A percentile compares a stretch with the other conserved stretches of the same genome.
phyloP scores from a whole-genome alignment of 2,113 vertebrate species.

The Epinephelus cyanopodus region DNA sequence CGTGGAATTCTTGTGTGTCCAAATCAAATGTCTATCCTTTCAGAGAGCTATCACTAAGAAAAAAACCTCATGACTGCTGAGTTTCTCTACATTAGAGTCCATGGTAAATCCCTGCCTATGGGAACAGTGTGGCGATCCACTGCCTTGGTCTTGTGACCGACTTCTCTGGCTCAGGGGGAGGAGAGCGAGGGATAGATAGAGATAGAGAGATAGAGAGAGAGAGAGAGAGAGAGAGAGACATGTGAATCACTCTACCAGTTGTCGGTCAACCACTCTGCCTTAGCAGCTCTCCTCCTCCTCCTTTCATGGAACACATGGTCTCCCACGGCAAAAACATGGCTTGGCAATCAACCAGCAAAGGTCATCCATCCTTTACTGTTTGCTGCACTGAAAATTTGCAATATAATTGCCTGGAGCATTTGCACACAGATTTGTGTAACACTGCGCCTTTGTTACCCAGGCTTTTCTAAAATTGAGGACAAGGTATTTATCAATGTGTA shows the following conservation, averaged over 20 bases:
- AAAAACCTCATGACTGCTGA: neutral
- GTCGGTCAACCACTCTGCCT: slow-evolving; percentile 61
- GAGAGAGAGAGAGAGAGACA: slow-evolving; percentile 28
- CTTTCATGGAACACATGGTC: slow-evolving; percentile 73
- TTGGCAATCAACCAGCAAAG: slow-evolving; percentile 63
- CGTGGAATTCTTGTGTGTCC: neutral
- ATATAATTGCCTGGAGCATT: slow-evolving; percentile 18
- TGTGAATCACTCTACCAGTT: slow-evolving; percentile 61
- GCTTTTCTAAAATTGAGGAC: slow-evolving; percentile 39
- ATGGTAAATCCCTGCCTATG: slow-evolving; percentile 37
- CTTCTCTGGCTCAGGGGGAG: slow-evolving; percentile 52
- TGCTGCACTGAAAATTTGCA: slow-evolving; percentile 21
- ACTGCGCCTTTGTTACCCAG: slow-evolving; percentile 45
- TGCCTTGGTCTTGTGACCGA: slow-evolving; percentile 77
- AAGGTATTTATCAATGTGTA: neutral
- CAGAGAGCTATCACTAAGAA: neutral
- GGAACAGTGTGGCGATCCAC: slow-evolving; percentile 37
- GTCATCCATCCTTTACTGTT: slow-evolving; percentile 47
- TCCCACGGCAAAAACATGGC: slow-evolving; percentile 65
- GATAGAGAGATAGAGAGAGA: slow-evolving; percentile 10
- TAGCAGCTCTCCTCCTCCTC: slow-evolving; percentile 44
- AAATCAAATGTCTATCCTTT: slow-evolving; percentile 27
- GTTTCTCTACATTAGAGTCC: neutral
- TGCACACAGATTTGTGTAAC: slow-evolving; percentile 46
- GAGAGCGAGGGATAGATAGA: neutral